These are phyloP conservation scores for Dicerorhinus sumatrensis DNA, from an alignment of 2,113 vertebrate species.

Conservation along the genomic window DNA sequence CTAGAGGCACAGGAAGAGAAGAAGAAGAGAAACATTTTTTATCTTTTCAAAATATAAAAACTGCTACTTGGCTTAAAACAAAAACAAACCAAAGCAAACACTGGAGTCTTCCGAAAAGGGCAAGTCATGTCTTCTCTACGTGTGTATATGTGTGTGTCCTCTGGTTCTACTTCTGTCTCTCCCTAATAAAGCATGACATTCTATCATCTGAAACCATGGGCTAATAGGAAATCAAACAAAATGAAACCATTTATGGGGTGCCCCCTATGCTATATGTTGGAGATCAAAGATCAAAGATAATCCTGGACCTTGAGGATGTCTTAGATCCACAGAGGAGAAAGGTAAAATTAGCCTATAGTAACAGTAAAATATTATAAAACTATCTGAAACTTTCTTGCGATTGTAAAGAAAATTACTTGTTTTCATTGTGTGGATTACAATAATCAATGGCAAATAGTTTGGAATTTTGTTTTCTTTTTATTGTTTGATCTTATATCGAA, in stretches of 20 bases:
- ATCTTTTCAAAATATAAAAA: background rate
- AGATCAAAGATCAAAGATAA: conserved; percentile 3
- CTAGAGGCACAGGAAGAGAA: background rate
- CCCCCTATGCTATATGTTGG: background rate
- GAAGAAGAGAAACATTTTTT: background rate
- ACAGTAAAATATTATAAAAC: background rate
- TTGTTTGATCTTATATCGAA: background rate
- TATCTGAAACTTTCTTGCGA: background rate
- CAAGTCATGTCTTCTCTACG: background rate
- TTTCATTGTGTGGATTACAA: background rate
- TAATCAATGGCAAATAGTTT: background rate
- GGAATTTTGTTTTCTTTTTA: conserved; percentile 23
- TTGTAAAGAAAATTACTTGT: conserved; percentile 4
- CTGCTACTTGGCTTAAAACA: background rate
- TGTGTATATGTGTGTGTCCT: background rate
- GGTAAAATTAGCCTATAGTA: background rate
- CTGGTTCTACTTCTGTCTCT: background rate
- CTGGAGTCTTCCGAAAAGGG: background rate
- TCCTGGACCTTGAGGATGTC: background rate
- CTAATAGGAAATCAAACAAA: too few relatives aligned
- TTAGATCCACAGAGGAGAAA: background rate
- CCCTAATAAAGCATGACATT: background rate
- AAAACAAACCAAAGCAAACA: background rate
- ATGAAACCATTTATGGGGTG: background rate
- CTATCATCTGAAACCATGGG: background rate